These are phyloP conservation scores for Oligia fasciuncula DNA, from an alignment of 2,888 invertebrate genomes.

Conservation along the genomic window DNA sequence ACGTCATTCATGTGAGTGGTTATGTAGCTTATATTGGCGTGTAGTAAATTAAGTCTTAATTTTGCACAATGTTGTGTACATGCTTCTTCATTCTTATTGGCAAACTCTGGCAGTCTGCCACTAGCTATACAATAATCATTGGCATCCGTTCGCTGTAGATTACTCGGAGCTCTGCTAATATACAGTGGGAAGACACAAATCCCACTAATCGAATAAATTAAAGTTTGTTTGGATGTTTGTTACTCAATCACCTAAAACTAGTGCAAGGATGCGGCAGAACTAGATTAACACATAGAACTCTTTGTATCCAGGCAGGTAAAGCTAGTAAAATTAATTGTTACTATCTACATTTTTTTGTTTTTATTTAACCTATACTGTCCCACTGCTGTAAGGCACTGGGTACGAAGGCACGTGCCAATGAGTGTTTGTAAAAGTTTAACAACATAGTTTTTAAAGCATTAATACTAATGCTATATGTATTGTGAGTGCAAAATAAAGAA, in stretches of 20 bases:
- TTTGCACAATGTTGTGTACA: not conserved
- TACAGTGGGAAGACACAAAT: not conserved
- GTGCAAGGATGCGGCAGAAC: not conserved
- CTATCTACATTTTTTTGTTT: too few species aligned
- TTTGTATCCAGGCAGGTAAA: too few species aligned
- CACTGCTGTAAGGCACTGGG: too few species aligned
- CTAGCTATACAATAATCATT: slow-evolving; percentile 28
- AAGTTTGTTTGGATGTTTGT: not conserved
- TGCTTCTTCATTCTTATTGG: slow-evolving; percentile 5
- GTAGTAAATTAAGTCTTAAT: not conserved
- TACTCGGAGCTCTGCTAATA: not conserved
- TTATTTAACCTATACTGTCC: too few species aligned
- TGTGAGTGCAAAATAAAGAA: too few species aligned
- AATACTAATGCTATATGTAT: too few species aligned
- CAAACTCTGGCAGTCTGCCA: slow-evolving; percentile 37
- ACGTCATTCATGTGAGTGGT: too few species aligned
- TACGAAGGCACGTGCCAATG: too few species aligned
- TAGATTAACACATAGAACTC: not conserved
- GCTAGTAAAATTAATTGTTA: too few species aligned
- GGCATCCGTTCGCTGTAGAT: slow-evolving; percentile 2
- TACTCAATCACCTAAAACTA: not conserved
- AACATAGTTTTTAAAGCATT: too few species aligned
- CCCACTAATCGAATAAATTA: not conserved
- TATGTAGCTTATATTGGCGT: not conserved
- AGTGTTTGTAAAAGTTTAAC: too few species aligned